Base-by-base conservation (phyloP, 1,140 invertebrate genomes). In the Drosophila burlai region DNA sequence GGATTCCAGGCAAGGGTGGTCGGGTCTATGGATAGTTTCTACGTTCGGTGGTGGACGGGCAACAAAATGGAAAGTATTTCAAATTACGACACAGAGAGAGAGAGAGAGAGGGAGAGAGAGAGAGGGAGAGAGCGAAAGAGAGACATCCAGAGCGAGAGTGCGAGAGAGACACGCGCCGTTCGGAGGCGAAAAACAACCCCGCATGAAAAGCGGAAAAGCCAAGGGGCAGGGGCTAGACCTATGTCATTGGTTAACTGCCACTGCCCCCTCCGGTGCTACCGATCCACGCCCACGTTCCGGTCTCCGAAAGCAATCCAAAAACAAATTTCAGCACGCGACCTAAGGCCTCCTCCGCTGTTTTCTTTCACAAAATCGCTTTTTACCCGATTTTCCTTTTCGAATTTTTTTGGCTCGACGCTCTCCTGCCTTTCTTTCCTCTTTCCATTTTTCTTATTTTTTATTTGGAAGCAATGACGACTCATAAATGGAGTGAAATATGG, bases 21-120 rank as follows among this genome's bases (percentile, higher is more conserved):
- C 34, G 52, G 43, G 31, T 38, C 49, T 43, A 16, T n/a, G 49
- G 57, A 63, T 67, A 49, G n/a, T 26, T 52, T 4, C 26, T 50
- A 6, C 50, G 11, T 21, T 43, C n/a, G 54, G 34, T 40, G 54
- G 47, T 46, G 31, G 38, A 29, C 31, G 49, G 74, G 78, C 80
- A 87, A 86, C 76, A 89, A 89, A 89, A 89, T 89, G 85, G 85
- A 89, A 89, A 89, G 85, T 89, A 89, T 89, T 89, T 90, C 86
- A 90, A 89, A 89, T 84, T 81, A 84, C 81, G 47, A 81, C 83
- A 80, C 66, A 76, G 29, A 26, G 21, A 38, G 31, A 40, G 34
- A 57, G 21, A 38, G 26, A 7, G 21, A 8, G 40, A 0, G 0
- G 18, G 1, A 8, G 47, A 38, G 15, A 0, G 46, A 60, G 4